These are phyloP conservation scores for Pyrocephalus nanus DNA, from an alignment of 2,797 vertebrate genomes.

Conservation along the genomic window DNA sequence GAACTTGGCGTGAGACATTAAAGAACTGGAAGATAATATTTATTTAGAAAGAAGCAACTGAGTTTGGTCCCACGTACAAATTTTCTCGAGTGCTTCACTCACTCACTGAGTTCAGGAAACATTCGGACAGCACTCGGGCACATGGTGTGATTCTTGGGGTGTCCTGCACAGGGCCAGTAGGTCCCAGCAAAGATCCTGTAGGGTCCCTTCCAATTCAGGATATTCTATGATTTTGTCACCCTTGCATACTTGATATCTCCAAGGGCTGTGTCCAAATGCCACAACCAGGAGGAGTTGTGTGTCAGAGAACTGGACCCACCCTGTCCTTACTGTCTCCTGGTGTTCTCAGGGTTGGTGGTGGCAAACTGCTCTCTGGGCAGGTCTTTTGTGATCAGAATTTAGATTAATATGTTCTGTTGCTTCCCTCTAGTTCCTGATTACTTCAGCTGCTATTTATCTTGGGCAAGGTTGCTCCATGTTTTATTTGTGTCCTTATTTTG, in stretches of 20 bases:
- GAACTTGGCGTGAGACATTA: neutral
- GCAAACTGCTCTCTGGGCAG: neutral
- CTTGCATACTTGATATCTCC: neutral
- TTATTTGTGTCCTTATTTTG: neutral
- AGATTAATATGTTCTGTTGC: neutral
- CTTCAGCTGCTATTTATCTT: neutral
- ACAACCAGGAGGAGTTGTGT: neutral
- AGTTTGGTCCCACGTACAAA: neutral
- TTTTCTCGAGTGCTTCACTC: neutral
- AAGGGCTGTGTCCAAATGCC: accelerated
- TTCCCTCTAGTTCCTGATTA: neutral
- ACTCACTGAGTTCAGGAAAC: too few relatives aligned
- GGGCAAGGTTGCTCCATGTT: neutral
- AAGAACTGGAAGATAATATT: neutral
- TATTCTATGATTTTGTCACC: neutral
- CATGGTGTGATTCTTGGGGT: too few relatives aligned
- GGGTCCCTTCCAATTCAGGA: neutral
- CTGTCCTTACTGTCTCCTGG: neutral
- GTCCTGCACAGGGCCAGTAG: too few relatives aligned
- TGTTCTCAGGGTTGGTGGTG: neutral
- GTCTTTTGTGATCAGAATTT: neutral
- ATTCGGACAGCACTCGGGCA: too few relatives aligned
- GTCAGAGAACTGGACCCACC: accelerated
- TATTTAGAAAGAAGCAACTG: neutral
- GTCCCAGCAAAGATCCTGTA: neutral